Evolutionary conservation across 2,113 vertebrate species (phyloP), one percentile per base, ranked within the genome.

Genomic region (Colaptes auratus): DNA sequence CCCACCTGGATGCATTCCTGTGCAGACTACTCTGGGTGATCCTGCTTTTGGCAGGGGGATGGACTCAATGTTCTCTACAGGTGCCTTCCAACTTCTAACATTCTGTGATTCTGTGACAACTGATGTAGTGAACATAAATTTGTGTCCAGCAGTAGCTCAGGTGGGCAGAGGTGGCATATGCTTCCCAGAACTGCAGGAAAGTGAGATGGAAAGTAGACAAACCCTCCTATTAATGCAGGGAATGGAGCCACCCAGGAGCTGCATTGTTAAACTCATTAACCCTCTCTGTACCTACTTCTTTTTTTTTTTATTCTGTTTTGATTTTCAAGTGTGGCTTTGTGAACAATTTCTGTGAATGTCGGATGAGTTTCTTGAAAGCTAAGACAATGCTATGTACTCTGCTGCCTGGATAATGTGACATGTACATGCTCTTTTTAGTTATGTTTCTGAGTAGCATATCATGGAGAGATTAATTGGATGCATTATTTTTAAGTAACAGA

Each of bases 401-500:
- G 87, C 87, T 96, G 72, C 82, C 39, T 94, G 87, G 91, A 88
- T 94, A 96, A 96, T 79, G 59, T 97, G 96, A 94, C 80, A 90
- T 69, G 91, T 75, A 66, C 78, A 78, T 91, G 90, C 70, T 84
- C 88, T 95, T 95, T 95, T 48, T 93, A 63, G 69, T 89, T 95
- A 73, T 82, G 48, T 61, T 33, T 60, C 66, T 14, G 93, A 92
- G 86, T 86, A 80, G 52, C 56, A 5, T 65, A 92, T 55, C 39
- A 53, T 90, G 59, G 94, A 95, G 92, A 95, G 81, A 91, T 92
- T 97, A 95, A 96, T 96, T 96, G 72, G 84, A 86, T 92, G 60
- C 93, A 70, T 96, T 97, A 95, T 94, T 97, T 97, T 97, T 90
- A 96, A 97, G 63, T 81, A 93, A 88, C 33, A 86, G 48, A 50